These are phyloP conservation scores for Aldrovandia affinis DNA, from an alignment of 2,797 vertebrate genomes.

Conservation along the genomic window DNA sequence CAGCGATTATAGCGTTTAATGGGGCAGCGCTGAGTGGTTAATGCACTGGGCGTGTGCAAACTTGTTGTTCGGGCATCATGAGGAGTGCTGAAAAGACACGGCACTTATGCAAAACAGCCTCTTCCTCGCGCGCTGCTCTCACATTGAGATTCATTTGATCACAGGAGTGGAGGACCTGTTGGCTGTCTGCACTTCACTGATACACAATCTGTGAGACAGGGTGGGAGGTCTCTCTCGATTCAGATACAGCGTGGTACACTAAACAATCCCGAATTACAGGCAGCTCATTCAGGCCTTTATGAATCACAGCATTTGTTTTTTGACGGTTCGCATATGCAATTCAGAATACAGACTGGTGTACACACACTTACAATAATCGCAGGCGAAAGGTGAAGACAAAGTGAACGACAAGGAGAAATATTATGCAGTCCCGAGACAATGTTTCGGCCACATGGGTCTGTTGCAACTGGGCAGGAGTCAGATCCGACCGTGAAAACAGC, in stretches of 20 bases:
- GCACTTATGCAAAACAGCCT: slow-evolving; percentile 5
- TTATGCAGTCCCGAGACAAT: too few species aligned
- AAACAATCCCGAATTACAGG: not conserved
- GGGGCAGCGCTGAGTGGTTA: slow-evolving; percentile 30
- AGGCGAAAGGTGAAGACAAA: not conserved
- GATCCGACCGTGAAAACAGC: not conserved
- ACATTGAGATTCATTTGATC: slow-evolving; percentile 27
- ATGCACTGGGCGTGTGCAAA: slow-evolving; percentile 31
- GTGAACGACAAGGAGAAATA: not conserved
- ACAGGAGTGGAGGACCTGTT: slow-evolving; percentile 31
- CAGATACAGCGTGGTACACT: not conserved
- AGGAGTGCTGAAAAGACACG: slow-evolving; percentile 9
- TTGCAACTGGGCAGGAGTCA: not conserved
- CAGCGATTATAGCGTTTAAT: slow-evolving; percentile 28
- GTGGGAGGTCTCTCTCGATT: slow-evolving; percentile 4
- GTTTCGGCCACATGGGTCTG: too few species aligned
- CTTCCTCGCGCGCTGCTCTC: not conserved
- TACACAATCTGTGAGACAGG: slow-evolving; percentile 3
- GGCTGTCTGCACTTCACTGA: not conserved
- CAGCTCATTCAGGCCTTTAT: not conserved
- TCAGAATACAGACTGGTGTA: too few species aligned
- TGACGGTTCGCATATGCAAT: too few species aligned
- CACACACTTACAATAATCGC: too few species aligned
- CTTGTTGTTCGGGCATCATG: slow-evolving; percentile 4
- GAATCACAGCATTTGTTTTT: not conserved